Evolutionary conservation across 2,888 invertebrate species (phyloP).

Genomic region (Tenthredo mesomela): DNA sequence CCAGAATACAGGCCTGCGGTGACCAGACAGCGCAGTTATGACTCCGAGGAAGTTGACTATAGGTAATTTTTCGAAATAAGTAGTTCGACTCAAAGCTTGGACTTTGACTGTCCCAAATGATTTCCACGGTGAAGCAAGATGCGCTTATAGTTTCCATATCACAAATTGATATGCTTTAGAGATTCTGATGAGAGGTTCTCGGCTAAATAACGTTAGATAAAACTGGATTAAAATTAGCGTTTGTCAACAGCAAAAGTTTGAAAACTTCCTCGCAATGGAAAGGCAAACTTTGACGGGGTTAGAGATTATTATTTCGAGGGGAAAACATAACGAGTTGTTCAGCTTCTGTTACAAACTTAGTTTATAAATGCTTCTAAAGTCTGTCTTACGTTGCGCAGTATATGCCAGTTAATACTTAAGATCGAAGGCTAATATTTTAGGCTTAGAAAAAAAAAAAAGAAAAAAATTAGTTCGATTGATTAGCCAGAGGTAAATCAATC

Average conservation of each 20-base stretch:
- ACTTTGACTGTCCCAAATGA: neutral
- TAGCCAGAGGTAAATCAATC: neutral
- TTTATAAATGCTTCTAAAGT: slow-evolving; percentile 16
- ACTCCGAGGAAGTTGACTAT: slow-evolving; percentile 74
- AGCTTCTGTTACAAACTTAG: slow-evolving; percentile 31
- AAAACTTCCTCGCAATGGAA: neutral
- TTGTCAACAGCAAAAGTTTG: slow-evolving; percentile 16
- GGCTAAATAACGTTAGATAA: neutral
- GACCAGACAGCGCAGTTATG: slow-evolving; percentile 73
- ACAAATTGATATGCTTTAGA: neutral
- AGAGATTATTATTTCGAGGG: slow-evolving; percentile 23
- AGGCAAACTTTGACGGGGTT: slow-evolving; percentile 20
- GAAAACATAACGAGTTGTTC: slow-evolving; percentile 20
- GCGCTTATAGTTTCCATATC: neutral
- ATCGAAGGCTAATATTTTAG: neutral
- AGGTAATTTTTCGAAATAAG: slow-evolving; percentile 62
- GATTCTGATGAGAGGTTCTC: neutral
- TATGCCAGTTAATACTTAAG: neutral
- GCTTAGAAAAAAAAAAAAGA: neutral
- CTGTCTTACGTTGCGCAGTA: neutral
- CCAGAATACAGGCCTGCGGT: slow-evolving; percentile 72
- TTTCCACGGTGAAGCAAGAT: neutral
- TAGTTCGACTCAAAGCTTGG: neutral
- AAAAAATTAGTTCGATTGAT: too few species aligned
- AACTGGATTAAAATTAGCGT: slow-evolving; percentile 23